These are phyloP conservation scores for Chelonoidis abingdonii DNA, from an alignment of 2,113 vertebrate genomes.

Conservation along the genomic window DNA sequence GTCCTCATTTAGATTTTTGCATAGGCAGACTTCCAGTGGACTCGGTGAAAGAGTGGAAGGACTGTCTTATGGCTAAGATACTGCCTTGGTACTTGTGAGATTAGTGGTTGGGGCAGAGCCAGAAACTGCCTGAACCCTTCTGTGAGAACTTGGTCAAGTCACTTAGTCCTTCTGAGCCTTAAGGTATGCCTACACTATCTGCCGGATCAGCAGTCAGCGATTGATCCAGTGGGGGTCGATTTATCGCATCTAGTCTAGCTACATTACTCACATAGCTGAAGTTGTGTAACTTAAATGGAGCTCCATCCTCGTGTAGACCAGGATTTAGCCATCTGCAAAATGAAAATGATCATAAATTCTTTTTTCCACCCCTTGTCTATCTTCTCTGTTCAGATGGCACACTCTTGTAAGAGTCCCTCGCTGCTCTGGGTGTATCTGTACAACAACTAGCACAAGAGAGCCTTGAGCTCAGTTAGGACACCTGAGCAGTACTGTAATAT, in stretches of 20 bases:
- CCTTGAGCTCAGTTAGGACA: background rate
- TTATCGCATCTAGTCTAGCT: too few species aligned
- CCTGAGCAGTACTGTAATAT: background rate
- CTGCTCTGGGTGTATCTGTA: background rate
- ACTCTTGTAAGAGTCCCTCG: background rate
- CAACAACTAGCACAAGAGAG: background rate
- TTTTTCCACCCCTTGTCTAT: background rate
- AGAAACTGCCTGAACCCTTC: background rate
- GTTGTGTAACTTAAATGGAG: too few species aligned
- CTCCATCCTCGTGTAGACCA: too few species aligned
- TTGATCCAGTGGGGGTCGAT: too few species aligned
- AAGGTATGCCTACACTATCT: too few species aligned
- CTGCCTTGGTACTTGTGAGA: background rate
- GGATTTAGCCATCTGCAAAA: background rate
- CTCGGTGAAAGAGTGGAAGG: background rate
- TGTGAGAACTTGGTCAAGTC: background rate
- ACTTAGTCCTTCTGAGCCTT: background rate
- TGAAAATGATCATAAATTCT: background rate
- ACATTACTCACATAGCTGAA: too few species aligned
- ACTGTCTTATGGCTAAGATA: background rate
- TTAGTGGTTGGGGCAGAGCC: background rate
- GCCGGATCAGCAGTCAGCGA: too few species aligned
- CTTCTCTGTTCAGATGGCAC: background rate
- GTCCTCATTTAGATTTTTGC: background rate
- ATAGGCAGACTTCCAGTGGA: too few species aligned